These are phyloP conservation scores for Batillaria attramentaria DNA, from an alignment of 1,140 invertebrate genomes.

Conservation along the genomic window DNA sequence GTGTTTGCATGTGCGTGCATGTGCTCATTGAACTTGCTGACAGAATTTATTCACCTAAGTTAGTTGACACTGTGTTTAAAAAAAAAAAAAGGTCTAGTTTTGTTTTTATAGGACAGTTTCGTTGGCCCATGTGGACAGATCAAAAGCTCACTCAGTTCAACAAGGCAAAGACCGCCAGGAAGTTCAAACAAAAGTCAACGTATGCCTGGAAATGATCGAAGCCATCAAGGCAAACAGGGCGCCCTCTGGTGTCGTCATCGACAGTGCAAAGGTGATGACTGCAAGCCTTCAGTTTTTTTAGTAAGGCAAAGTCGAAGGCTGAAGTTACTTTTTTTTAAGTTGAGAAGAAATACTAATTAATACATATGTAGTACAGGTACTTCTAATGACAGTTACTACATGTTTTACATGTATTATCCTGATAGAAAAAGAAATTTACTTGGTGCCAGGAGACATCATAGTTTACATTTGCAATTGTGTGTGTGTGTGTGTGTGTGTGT, in stretches of 20 bases:
- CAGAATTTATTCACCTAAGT: neutral
- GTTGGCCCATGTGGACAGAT: constrained; percentile 23
- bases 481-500: neutral
- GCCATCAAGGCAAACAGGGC: constrained; percentile 18
- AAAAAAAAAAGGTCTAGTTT: neutral
- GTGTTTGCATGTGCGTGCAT: neutral
- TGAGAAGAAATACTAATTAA: neutral
- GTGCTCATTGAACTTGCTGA: neutral
- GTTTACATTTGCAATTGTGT: neutral
- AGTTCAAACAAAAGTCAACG: neutral
- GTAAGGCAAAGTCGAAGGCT: neutral
- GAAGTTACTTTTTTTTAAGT: neutral
- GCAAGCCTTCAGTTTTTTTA: neutral
- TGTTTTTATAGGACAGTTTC: neutral
- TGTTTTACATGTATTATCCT: neutral
- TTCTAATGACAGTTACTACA: no score
- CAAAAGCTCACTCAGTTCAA: constrained; percentile 10
- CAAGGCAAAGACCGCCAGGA: constrained; percentile 5
- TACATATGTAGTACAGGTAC: neutral
- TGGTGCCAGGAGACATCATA: neutral
- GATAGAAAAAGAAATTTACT: neutral
- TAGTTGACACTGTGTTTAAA: neutral
- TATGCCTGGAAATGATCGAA: constrained; percentile 31
- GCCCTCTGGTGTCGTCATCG: constrained; percentile 29
- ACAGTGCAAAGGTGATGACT: constrained; percentile 1